Evolutionary conservation across 2,888 invertebrate genomes (phyloP), one percentile per base, ranked within the genome.

Genomic region (Perizoma affinitatum): DNA sequence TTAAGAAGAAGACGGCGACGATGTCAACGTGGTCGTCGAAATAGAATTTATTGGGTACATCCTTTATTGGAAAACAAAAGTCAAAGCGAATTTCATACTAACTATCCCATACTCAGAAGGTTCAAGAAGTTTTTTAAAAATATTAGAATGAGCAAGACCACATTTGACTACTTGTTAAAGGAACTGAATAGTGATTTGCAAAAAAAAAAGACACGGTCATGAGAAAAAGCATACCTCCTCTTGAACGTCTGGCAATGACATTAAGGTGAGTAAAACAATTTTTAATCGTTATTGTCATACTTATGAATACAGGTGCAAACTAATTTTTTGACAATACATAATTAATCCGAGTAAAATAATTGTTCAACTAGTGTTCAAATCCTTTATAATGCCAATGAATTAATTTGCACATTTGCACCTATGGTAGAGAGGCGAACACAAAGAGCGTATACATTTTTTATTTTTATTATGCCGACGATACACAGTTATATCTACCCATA

Each of bases 21-120:
- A 48, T 1, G 36, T 48, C 48, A 48, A 36, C 38, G 54, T 62
- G 58, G 43, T 62, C 48, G 55, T 59, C 58, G 56, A 59, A 62
- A 62, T 62, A 65, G 59, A 65, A 63, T 60, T 60, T 60, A 65
- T 65, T 63, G 65, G 65, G 62, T 62, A 62, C 58, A 65, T 56
- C 55, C 65, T 65, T 65, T 65, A 59, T 58, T 65, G 62, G 58
- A 58, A 62, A 58, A 65, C 62, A 64, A 64, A 64, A 64, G 60
- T 55, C 60, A 64, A 61, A 60, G 60, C 60, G 54, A 64, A 61
- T 60, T 64, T 1, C 57, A 57, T 57, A 64, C 63, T 61, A 60
- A 57, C 61, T 61, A 60, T 46, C 53, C 48, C 36, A 36, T 33
- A 48, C 36, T 48, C 10, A n/a, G 52, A 52, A 52, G 43, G 52